Evolutionary conservation across 2,113 vertebrate species (phyloP).

Genomic region (Cathartes aura): DNA sequence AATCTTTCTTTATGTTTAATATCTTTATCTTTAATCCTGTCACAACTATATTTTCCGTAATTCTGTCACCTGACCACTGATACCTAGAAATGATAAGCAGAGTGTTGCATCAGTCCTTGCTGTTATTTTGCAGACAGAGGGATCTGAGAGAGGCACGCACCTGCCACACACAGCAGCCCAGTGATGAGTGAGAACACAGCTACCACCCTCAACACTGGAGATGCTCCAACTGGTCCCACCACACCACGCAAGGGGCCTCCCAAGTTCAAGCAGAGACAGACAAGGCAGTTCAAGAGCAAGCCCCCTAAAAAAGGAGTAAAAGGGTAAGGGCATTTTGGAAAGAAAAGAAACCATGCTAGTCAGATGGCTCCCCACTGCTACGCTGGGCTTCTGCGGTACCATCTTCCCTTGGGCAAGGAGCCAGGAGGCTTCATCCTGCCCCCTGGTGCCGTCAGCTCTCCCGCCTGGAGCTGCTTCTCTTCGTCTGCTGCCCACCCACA

Average conservation of each 20-base stretch:
- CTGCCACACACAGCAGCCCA: neutral
- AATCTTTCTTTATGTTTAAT: neutral
- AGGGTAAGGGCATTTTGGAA: conserved; percentile 80
- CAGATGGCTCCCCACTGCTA: neutral
- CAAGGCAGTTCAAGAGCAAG: conserved; percentile 98
- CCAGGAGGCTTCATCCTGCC: neutral
- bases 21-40: neutral
- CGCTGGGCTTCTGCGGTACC: neutral
- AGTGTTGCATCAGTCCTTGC: neutral
- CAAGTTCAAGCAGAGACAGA: conserved; percentile 97
- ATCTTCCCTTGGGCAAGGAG: neutral
- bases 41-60: neutral
- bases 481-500: neutral
- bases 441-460: neutral
- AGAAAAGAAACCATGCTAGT: neutral
- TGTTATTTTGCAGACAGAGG: conserved; percentile 45
- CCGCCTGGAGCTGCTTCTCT: neutral
- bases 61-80: neutral
- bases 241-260: conserved; percentile 94
- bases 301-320: conserved; percentile 96
- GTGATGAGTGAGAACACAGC: conserved; percentile 70
- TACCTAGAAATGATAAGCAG: neutral
- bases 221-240: conserved; percentile 76
- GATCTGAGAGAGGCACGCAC: neutral
- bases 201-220: conserved; percentile 57